phyloP scores from a whole-genome alignment of 1,140 invertebrate species.

The Ptiloglossa arizonensis region DNA sequence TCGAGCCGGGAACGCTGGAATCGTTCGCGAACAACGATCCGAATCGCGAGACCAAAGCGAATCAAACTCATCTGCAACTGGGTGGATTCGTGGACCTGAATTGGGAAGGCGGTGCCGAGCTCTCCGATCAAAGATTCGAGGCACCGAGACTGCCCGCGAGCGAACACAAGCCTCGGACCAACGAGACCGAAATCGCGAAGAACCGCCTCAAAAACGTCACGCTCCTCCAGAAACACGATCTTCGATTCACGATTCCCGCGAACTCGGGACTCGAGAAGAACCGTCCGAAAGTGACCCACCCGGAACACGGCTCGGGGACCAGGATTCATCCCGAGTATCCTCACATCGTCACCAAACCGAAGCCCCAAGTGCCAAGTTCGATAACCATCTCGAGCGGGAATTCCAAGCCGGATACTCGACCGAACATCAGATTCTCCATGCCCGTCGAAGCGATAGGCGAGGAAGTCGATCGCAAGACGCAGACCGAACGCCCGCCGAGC shows the following conservation, averaged over 20 bases:
- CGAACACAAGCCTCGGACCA: not conserved
- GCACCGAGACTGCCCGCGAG: not conserved
- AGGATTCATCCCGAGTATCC: conserved; percentile 77
- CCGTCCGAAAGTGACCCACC: conserved; percentile 25
- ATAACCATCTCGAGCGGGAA: conserved; percentile 72
- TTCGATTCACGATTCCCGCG: too few species aligned
- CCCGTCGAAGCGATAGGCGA: conserved; percentile 72
- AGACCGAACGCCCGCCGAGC: conserved; percentile 73
- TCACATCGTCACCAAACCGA: conserved; percentile 76
- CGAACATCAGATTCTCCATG: conserved; percentile 73
- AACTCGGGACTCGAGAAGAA: not conserved
- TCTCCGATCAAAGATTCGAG: not conserved
- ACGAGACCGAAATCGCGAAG: not conserved
- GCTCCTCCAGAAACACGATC: not conserved
- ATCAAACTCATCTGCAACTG: conserved; percentile 21
- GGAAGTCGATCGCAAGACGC: conserved; percentile 71
- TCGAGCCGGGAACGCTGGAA: conserved; percentile 7
- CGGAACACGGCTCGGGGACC: conserved; percentile 54
- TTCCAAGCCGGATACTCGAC: conserved; percentile 61
- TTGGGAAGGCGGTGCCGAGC: conserved; percentile 20
- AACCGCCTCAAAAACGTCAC: conserved; percentile 24
- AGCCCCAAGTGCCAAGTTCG: conserved; percentile 71
- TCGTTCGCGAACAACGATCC: conserved; percentile 39
- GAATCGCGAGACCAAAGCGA: conserved; percentile 10
- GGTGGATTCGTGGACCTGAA: conserved; percentile 23